Evolutionary conservation across 2,113 vertebrate species (phyloP).

Genomic region (Macrotus californicus): DNA sequence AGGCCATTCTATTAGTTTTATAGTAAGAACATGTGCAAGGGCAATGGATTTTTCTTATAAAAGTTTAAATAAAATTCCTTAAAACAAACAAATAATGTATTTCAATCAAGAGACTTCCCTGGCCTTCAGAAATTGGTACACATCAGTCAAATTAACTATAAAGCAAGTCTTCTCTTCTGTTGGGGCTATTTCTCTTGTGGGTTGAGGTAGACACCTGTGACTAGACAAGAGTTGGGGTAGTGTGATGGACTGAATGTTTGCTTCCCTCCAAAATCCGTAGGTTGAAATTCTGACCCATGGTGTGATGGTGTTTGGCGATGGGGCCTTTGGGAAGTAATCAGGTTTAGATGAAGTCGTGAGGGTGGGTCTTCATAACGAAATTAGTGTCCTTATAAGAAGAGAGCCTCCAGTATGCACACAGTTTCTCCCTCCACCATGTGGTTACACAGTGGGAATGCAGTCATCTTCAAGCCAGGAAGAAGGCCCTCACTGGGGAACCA

Average conservation of each 20-base stretch:
- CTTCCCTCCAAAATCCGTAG: background rate
- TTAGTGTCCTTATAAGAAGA: background rate
- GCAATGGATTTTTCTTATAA: background rate
- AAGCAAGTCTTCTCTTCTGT: background rate
- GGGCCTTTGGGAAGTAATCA: background rate
- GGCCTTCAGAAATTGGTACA: background rate
- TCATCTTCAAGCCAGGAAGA: background rate
- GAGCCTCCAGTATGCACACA: background rate
- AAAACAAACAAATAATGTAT: background rate
- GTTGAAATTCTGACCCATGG: background rate
- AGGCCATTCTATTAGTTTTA: background rate
- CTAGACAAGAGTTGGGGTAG: background rate
- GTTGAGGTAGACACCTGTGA: background rate
- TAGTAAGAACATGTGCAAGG: background rate
- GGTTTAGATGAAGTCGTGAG: background rate
- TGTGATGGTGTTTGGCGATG: background rate
- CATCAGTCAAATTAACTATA: background rate
- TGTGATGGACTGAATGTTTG: background rate
- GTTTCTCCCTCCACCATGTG: no score
- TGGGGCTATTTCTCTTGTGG: background rate
- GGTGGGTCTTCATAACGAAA: background rate
- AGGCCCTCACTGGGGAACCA: background rate
- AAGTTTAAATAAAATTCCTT: background rate
- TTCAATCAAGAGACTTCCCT: background rate
- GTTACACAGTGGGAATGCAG: background rate